phyloP scores from a whole-genome alignment of 1,140 invertebrate species.

The Ericerus pela region DNA sequence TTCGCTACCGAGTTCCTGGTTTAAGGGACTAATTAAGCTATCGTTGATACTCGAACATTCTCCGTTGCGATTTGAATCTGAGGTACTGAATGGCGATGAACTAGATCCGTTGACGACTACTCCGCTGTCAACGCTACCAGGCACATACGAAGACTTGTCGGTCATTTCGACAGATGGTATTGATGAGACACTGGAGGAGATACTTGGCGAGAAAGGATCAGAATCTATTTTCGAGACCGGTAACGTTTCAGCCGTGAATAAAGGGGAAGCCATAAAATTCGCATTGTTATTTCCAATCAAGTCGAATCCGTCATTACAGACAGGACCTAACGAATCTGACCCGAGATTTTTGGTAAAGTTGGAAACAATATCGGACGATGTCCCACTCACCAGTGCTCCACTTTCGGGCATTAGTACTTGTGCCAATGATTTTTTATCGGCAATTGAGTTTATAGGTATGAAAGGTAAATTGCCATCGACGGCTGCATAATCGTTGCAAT shows the following conservation, averaged over 20 bases:
- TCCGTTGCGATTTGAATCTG: conserved; percentile 14
- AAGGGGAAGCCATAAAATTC: neutral
- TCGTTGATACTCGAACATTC: conserved; percentile 20
- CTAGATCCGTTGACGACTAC: conserved; percentile 5
- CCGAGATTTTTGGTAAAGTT: too few species aligned
- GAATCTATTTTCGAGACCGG: neutral
- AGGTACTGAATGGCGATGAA: conserved; percentile 6
- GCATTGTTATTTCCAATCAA: neutral
- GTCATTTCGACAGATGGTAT: conserved; percentile 1
- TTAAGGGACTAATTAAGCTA: conserved; percentile 17
- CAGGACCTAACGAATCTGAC: too few species aligned
- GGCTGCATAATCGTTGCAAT: conserved; percentile 7
- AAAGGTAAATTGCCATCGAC: too few species aligned
- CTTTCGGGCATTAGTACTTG: conserved; percentile 1
- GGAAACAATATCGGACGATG: neutral
- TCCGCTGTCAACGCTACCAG: neutral
- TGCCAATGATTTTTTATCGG: neutral
- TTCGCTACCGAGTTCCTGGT: conserved; percentile 17
- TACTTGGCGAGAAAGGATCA: conserved; percentile 3
- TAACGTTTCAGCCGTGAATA: neutral
- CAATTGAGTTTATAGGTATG: too few species aligned
- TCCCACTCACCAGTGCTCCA: neutral
- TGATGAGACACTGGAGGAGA: neutral
- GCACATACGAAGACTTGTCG: neutral
- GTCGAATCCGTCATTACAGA: neutral